Percentiles rank a stretch among this genome's conserved stretches.
phyloP scores from a whole-genome alignment of 2,888 invertebrate species.

The Tillus elongatus region DNA sequence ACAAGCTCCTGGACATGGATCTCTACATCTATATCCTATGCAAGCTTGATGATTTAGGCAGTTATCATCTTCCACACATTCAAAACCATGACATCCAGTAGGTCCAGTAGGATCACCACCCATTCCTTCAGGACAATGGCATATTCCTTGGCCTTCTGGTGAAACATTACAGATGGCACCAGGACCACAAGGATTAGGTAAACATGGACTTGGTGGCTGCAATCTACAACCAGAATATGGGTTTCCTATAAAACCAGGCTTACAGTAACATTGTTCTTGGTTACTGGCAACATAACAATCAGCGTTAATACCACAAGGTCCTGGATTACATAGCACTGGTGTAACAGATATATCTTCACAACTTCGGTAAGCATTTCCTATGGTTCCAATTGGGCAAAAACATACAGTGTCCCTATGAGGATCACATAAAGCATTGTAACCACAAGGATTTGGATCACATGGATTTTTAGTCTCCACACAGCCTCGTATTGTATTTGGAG shows the following conservation, averaged over 20 bases:
- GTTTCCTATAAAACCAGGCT: slow-evolving; percentile 65
- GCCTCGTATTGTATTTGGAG: slow-evolving; percentile 79
- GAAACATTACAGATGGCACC: slow-evolving; percentile 63
- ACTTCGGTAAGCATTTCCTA: slow-evolving; percentile 74
- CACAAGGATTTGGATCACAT: slow-evolving; percentile 77
- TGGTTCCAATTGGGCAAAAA: slow-evolving; percentile 72
- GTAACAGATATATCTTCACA: slow-evolving; percentile 56
- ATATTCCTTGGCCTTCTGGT: slow-evolving; percentile 59
- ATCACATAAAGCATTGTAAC: slow-evolving; percentile 69
- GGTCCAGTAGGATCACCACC: slow-evolving; percentile 66
- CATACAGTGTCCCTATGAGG: slow-evolving; percentile 59
- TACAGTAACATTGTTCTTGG: slow-evolving; percentile 77
- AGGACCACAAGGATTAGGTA: slow-evolving; percentile 73
- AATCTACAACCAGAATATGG: slow-evolving; percentile 68
- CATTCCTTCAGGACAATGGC: slow-evolving; percentile 65
- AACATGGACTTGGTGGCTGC: slow-evolving; percentile 60
- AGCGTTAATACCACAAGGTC: slow-evolving; percentile 73
- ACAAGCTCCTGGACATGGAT: slow-evolving; percentile 76
- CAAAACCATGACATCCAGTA: slow-evolving; percentile 66
- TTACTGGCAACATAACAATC: slow-evolving; percentile 77
- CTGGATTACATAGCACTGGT: slow-evolving; percentile 62
- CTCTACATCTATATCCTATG: slow-evolving; percentile 68
- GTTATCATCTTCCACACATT: slow-evolving; percentile 72
- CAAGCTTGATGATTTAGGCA: slow-evolving; percentile 66
- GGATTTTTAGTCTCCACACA: slow-evolving; percentile 71